Conservation (phyloP, 2,888 invertebrate species). For the Timandra comae region DNA sequence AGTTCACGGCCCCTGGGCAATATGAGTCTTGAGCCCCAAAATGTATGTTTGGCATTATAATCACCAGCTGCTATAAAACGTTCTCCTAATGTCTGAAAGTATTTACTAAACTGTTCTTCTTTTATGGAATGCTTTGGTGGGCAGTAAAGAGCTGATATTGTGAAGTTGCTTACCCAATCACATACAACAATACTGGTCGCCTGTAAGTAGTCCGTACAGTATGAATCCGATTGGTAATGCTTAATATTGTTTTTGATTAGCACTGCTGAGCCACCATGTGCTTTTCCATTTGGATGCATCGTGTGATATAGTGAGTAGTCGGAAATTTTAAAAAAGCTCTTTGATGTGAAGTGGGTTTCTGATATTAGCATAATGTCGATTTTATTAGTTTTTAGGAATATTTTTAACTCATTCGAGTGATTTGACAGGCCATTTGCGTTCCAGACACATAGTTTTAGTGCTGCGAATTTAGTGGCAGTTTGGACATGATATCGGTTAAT, state of each 20-base stretch:
- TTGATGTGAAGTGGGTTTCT: conserved; percentile 19
- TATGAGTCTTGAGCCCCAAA: conserved; percentile 18
- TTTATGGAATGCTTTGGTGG: conserved; percentile 11
- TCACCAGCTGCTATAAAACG: conserved; percentile 12
- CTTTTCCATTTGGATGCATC: conserved; percentile 23
- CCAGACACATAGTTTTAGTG: conserved; percentile 17
- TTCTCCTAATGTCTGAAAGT: conserved; percentile 1
- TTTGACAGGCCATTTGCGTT: conserved; percentile 23
- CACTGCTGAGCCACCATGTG: conserved; percentile 20
- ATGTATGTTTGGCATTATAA: conserved; percentile 19
- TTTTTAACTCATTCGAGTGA: conserved; percentile 12
- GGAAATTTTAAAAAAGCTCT: conserved; percentile 10
- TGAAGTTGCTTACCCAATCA: conserved; percentile 4
- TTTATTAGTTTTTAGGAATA: conserved; percentile 8
- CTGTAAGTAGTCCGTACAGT: conserved; percentile 9
- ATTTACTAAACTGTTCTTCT: conserved; percentile 1
- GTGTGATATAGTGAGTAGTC: conserved; percentile 18
- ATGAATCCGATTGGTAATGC: conserved; percentile 8
- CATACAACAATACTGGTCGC: conserved; percentile 11
- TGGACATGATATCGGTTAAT: too few species aligned
- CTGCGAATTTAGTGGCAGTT: too few species aligned
- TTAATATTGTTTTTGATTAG: conserved; percentile 15
- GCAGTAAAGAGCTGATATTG: conserved; percentile 13
- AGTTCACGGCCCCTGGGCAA: conserved; percentile 15
- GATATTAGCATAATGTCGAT: conserved; percentile 20